Percentiles rank a stretch among this genome's conserved stretches.
phyloP scores from a whole-genome alignment of 2,113 vertebrate genomes.

The Benitochromis conjunctus region DNA sequence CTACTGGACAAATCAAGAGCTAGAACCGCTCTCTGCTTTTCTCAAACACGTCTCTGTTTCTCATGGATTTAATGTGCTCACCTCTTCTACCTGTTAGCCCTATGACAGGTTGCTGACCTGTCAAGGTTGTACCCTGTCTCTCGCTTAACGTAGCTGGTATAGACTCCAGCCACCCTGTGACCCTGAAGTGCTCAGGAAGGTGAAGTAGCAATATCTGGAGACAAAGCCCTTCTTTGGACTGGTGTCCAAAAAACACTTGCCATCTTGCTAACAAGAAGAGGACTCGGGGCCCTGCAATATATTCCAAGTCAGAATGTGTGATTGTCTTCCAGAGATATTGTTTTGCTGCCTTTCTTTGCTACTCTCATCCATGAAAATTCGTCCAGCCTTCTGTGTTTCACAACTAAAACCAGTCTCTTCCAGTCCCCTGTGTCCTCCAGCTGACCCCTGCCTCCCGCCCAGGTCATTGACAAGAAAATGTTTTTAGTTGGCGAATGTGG shows the following conservation, averaged over 20 bases:
- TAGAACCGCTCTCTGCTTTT: background rate
- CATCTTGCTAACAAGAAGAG: background rate
- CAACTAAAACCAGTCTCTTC: background rate
- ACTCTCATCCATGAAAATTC: background rate
- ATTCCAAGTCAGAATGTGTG: background rate
- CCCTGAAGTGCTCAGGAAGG: too few species aligned
- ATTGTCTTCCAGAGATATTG: background rate
- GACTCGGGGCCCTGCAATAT: background rate
- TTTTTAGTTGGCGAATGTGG: background rate
- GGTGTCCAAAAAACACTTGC: too few species aligned
- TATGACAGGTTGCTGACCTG: background rate
- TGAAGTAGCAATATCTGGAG: background rate
- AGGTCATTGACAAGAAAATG: background rate
- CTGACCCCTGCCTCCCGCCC: background rate
- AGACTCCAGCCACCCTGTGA: background rate
- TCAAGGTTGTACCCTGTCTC: background rate
- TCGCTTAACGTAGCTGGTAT: background rate
- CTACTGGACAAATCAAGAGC: background rate
- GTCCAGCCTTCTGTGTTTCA: background rate
- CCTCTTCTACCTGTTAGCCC: background rate
- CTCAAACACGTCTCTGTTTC: background rate
- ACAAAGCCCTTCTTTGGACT: background rate
- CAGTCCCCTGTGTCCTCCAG: background rate
- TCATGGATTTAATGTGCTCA: background rate
- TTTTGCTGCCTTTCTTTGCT: background rate